phyloP scores from a whole-genome alignment of 2,888 invertebrate genomes.

The Cephus spinipes region DNA sequence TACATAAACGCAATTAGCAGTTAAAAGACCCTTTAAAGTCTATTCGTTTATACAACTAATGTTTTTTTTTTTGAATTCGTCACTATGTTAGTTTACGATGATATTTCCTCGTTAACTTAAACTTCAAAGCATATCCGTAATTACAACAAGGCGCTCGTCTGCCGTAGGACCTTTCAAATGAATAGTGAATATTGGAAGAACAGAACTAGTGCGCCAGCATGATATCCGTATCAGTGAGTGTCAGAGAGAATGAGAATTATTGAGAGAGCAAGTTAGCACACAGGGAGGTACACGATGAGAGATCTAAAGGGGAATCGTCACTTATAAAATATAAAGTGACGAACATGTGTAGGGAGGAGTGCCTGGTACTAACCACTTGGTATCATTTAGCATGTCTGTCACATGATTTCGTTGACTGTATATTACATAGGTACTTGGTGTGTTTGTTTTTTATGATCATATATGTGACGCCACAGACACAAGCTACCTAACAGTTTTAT shows the following conservation, averaged over 20 bases:
- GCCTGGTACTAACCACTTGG: slow-evolving; percentile 20
- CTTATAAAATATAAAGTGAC: slow-evolving; percentile 23
- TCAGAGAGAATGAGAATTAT: slow-evolving; percentile 7
- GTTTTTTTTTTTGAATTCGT: not conserved
- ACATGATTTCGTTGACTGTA: slow-evolving; percentile 20
- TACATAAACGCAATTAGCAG: not conserved
- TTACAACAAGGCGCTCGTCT: not conserved
- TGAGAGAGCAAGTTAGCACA: slow-evolving; percentile 10
- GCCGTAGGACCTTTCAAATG: not conserved
- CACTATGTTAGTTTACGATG: not conserved
- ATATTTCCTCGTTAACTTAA: not conserved
- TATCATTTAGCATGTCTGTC: slow-evolving; percentile 26
- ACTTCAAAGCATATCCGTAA: not conserved
- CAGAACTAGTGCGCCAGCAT: not conserved
- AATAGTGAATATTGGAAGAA: not conserved
- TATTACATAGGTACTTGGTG: slow-evolving; percentile 8
- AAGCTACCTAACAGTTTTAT: not conserved
- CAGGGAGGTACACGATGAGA: not conserved
- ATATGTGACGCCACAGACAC: not conserved
- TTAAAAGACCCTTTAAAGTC: not conserved
- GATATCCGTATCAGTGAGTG: not conserved
- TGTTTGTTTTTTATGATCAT: not conserved
- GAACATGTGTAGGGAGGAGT: slow-evolving; percentile 10
- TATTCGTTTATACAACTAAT: not conserved
- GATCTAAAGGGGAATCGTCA: slow-evolving; percentile 10